These are phyloP conservation scores for Spinus olivaceus DNA, from an alignment of 2,797 vertebrate species.

Conservation along the genomic window DNA sequence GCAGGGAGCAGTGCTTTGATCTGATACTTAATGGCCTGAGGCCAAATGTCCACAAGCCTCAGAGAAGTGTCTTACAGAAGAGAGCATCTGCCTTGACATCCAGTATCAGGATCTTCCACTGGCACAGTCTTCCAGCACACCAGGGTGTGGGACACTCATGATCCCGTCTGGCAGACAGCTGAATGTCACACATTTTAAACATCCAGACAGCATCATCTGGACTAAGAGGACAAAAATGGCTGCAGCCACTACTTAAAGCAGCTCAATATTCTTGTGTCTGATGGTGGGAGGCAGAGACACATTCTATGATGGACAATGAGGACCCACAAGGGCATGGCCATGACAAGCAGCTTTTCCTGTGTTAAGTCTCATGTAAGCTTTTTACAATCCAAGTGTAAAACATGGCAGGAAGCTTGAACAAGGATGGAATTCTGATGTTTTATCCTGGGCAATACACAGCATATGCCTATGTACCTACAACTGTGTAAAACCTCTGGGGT, in stretches of 20 bases:
- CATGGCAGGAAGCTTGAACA: not conserved
- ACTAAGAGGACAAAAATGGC: not conserved
- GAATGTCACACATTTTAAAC: not conserved
- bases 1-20: not conserved
- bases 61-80: not conserved
- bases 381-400: not conserved
- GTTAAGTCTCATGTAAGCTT: not conserved
- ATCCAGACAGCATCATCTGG: slow-evolving; percentile 27
- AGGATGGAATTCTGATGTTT: not conserved
- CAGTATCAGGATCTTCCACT: not conserved
- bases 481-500: not conserved
- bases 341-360: not conserved
- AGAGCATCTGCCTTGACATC: not conserved
- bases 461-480: accelerated
- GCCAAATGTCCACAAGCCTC: not conserved
- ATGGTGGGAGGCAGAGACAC: not conserved
- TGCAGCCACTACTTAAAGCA: slow-evolving; percentile 24
- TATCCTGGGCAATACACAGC: not conserved
- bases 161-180: not conserved
- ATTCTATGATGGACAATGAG: not conserved
- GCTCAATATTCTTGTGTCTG: not conserved
- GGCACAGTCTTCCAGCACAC: not conserved
- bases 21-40: not conserved
- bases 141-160: not conserved
- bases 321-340: not conserved